Percentiles rank a stretch among this genome's conserved stretches.
Evolutionary conservation across 2,797 vertebrate species (phyloP).

Genomic region (Phalloptychus januarius): DNA sequence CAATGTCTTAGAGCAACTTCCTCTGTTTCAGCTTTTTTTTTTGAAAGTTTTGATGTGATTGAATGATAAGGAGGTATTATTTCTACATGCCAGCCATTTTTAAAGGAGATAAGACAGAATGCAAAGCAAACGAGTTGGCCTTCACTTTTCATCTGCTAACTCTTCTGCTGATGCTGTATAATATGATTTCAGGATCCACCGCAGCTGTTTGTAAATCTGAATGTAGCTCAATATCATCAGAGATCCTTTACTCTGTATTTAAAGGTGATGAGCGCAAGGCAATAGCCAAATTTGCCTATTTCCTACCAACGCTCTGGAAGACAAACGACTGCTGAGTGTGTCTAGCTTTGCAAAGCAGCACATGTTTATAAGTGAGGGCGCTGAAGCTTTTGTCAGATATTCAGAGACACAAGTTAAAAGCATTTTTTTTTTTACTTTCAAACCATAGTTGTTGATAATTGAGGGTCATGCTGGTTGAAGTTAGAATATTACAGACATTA

Average conservation of each 20-base stretch:
- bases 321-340: slow-evolving; percentile 40
- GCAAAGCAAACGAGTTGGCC: slow-evolving; percentile 14
- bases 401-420: slow-evolving; percentile 45
- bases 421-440: slow-evolving; percentile 28
- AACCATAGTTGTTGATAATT: slow-evolving; percentile 41
- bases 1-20: slow-evolving; percentile 48
- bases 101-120: slow-evolving; percentile 29
- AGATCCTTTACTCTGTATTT: slow-evolving; percentile 41
- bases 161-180: slow-evolving; percentile 20
- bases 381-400: slow-evolving; percentile 57
- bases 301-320: slow-evolving; percentile 30
- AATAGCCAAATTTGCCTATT: slow-evolving; percentile 39
- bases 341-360: slow-evolving; percentile 36
- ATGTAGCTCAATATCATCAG: slow-evolving; percentile 72
- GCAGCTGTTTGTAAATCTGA: slow-evolving; percentile 64
- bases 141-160: neutral
- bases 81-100: slow-evolving; percentile 16
- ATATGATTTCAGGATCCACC: slow-evolving; percentile 26
- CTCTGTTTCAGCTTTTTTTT: slow-evolving; percentile 21
- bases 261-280: slow-evolving; percentile 41
- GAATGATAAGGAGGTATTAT: slow-evolving; percentile 21
- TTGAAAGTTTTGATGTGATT: slow-evolving; percentile 17
- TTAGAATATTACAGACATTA: slow-evolving; percentile 44
- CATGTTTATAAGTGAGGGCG: slow-evolving; percentile 56
- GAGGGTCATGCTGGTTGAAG: slow-evolving; percentile 34